Evolutionary conservation across 2,113 vertebrate species (phyloP), one percentile per base, ranked within the genome.

Genomic region (Pagrus major): DNA sequence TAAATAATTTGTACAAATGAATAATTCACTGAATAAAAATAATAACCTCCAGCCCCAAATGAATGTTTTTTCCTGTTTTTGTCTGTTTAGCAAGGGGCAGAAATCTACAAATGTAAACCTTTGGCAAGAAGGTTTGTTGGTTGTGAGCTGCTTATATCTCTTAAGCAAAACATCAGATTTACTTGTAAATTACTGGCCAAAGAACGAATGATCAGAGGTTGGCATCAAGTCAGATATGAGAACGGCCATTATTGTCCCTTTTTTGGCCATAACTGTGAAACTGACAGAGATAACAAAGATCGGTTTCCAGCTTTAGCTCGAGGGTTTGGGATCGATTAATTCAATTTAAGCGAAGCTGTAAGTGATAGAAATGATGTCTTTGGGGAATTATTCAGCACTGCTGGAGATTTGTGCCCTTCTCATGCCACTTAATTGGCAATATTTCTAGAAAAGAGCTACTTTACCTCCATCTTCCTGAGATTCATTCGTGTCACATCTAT

Each of bases 91-190:
- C 7, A 20, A 33, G 20, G 3, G 20, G 56, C 56, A 35, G 31
- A 35, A 59, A 21, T 35, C 23, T 10, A 14, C 33, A 29, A 29
- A 54, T 55, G 2, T 41, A 5, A 41, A 27, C 31, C 33, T 51
- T 39, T 4, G 56, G 23, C 10, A 10, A 21, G 12, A 29, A 31
- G 60, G 7, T 42, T 9, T 39, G 21, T 61, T 61, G 66, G 35
- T 44, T 71, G 65, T 49, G 23, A 31, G 77, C 29, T 49, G 44
- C 67, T 78, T 64, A 44, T 71, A 44, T 71, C 58, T 41, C 27
- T 9, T 41, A 56, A 67, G 9, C 54, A 66, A 15, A 67, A 14
- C 54, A 56, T 12, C 52, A 35, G 11, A 56, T 47, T 69, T 67
- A 10, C 18, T 44, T 44, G 14, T 14, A 44, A 29, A n/a, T 25